Percentiles rank a stretch among this genome's conserved stretches.
phyloP scores from a whole-genome alignment of 2,888 invertebrate genomes.

The Steinernema hermaphroditum region DNA sequence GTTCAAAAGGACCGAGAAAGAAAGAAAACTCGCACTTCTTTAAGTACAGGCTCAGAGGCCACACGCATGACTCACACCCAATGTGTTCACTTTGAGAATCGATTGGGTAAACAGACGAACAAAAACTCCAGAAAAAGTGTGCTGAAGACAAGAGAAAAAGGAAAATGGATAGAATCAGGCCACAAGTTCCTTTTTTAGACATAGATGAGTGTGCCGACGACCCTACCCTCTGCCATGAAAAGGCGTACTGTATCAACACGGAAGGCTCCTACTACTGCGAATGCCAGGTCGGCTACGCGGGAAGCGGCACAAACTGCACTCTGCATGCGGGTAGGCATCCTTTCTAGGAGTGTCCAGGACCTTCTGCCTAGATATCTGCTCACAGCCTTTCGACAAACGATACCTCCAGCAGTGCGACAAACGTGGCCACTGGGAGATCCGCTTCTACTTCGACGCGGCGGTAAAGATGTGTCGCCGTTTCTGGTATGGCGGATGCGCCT shows the following conservation, averaged over 20 bases:
- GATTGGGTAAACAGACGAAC: too few species aligned
- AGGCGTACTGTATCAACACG: constrained; percentile 42
- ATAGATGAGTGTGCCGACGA: constrained; percentile 43
- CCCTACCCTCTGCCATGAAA: constrained; percentile 3
- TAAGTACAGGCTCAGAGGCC: too few species aligned
- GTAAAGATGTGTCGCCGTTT: constrained; percentile 53
- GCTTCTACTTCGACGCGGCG: constrained; percentile 40
- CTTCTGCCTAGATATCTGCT: constrained; percentile 37
- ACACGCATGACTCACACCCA: too few species aligned
- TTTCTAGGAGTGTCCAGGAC: too few species aligned
- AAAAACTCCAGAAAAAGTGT: too few species aligned
- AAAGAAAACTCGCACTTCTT: too few species aligned
- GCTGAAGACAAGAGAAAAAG: too few species aligned
- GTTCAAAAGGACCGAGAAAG: too few species aligned
- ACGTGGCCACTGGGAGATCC: constrained; percentile 39
- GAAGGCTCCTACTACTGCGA: constrained; percentile 49
- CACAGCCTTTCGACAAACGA: constrained; percentile 44
- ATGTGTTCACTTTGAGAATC: too few species aligned
- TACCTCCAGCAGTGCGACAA: constrained; percentile 42
- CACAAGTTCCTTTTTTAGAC: constrained; percentile 32
- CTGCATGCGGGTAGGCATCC: constrained; percentile 34
- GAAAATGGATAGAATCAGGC: too few species aligned
- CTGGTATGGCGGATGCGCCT: constrained; percentile 63
- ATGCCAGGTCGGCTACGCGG: constrained; percentile 47
- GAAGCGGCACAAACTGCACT: constrained; percentile 50